Conservation (phyloP, 2,113 vertebrate genomes). For the Rhinoptilus africanus region DNA sequence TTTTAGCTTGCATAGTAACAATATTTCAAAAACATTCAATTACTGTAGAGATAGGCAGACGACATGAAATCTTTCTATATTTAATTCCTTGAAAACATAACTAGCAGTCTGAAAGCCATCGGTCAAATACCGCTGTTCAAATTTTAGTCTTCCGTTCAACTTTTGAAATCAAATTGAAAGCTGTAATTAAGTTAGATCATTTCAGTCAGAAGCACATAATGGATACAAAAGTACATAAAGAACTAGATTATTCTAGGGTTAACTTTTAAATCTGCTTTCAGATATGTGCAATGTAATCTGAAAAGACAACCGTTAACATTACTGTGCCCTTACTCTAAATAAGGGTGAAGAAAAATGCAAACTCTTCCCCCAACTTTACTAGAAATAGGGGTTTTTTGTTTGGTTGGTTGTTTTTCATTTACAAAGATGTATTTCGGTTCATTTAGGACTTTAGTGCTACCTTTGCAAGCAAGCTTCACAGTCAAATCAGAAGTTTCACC, state of each 20-base stretch:
- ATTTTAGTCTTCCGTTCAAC: constrained; percentile 15
- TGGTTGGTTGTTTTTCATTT: background rate
- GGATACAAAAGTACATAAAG: constrained; percentile 4
- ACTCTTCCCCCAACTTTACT: background rate
- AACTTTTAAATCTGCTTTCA: background rate
- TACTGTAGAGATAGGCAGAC: background rate
- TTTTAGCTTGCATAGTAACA: constrained; percentile 12
- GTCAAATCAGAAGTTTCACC: background rate
- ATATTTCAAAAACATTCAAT: constrained; percentile 18
- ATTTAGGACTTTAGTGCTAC: background rate
- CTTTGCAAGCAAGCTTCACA: background rate
- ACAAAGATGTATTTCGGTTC: background rate
- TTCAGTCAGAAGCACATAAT: constrained; percentile 29
- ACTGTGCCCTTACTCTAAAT: background rate
- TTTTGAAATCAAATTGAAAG: constrained; percentile 39
- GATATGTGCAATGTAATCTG: background rate
- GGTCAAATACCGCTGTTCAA: constrained; percentile 7
- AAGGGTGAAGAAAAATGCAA: background rate
- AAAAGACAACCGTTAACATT: background rate
- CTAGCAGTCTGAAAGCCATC: constrained; percentile 14
- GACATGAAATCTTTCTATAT: constrained; percentile 24
- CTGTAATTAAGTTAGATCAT: constrained; percentile 14
- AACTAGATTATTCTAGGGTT: constrained; percentile 5
- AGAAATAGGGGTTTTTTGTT: background rate
- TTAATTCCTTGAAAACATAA: constrained; percentile 28